Conservation (phyloP, 2,797 vertebrate genomes). For the Galaxias olidus region DNA sequence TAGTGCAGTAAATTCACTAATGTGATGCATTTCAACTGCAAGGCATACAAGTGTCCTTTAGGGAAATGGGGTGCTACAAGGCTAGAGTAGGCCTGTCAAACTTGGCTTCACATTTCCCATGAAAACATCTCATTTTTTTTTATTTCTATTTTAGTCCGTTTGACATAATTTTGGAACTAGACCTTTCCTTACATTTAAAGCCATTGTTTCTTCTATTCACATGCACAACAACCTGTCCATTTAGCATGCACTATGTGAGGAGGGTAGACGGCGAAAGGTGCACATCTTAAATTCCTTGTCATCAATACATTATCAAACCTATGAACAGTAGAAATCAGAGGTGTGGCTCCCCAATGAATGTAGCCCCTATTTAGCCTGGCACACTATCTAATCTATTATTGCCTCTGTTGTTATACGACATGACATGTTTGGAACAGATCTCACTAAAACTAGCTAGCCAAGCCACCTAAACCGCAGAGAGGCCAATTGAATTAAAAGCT, state of each 20-base stretch:
- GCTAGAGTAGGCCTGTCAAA: conserved; percentile 19
- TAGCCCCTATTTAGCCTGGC: no score
- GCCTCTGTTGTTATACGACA: no score
- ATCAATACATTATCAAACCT: no score
- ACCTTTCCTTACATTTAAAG: conserved; percentile 9
- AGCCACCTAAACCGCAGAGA: neutral
- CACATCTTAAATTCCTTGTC: no score
- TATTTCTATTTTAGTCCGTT: conserved; percentile 50
- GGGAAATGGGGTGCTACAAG: conserved; percentile 18
- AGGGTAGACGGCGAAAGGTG: no score
- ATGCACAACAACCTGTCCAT: no score
- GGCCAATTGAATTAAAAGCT: conserved; percentile 22
- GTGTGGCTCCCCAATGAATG: no score
- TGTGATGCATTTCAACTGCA: conserved; percentile 4
- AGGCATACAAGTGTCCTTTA: conserved; percentile 17
- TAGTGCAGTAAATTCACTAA: conserved; percentile 3
- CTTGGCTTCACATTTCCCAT: conserved; percentile 22
- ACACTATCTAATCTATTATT: no score
- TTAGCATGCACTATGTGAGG: no score
- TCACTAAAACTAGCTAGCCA: neutral
- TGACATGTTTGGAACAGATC: neutral
- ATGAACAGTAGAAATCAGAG: no score
- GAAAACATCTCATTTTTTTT: conserved; percentile 40
- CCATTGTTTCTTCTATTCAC: no score
- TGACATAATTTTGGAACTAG: conserved; percentile 43